Percentiles rank a stretch among this genome's conserved stretches.
These are phyloP conservation scores for Andrena hattorfiana DNA, from an alignment of 2,888 invertebrate genomes.

Conservation along the genomic window DNA sequence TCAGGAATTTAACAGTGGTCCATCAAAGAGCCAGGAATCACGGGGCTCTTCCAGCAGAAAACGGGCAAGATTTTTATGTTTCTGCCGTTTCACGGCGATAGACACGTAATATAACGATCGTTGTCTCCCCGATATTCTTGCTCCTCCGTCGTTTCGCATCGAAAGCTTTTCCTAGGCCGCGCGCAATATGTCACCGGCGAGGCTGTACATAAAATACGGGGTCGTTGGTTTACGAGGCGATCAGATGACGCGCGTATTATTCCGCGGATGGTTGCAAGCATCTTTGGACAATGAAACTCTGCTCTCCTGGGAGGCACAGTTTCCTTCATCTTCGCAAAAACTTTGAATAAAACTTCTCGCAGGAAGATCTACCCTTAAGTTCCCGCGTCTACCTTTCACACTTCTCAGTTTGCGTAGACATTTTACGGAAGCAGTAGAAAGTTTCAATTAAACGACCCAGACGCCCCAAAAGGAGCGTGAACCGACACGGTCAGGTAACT, in stretches of 20 bases:
- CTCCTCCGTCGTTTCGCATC: constrained; percentile 37
- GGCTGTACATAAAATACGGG: constrained; percentile 45
- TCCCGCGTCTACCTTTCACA: not conserved
- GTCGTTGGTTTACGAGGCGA: constrained; percentile 56
- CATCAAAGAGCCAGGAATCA: not conserved
- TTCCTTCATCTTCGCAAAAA: not conserved
- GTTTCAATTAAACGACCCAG: constrained; percentile 11
- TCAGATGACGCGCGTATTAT: constrained; percentile 59
- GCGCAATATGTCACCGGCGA: constrained; percentile 56
- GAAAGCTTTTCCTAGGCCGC: constrained; percentile 30
- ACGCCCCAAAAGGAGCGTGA: not conserved
- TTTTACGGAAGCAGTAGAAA: not conserved
- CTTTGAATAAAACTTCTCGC: not conserved
- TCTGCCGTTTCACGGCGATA: constrained; percentile 15
- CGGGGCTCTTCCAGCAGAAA: not conserved
- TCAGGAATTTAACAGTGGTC: not conserved
- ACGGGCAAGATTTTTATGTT: constrained; percentile 11
- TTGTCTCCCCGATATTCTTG: constrained; percentile 25
- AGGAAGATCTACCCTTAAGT: not conserved
- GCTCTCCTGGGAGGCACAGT: too few species aligned
- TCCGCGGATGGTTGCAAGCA: constrained; percentile 1
- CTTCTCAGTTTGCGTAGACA: not conserved
- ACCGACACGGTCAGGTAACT: not conserved
- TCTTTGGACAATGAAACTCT: constrained; percentile 20
- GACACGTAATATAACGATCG: constrained; percentile 46